Evolutionary conservation across 2,113 vertebrate species (phyloP).

Genomic region (Lates calcarifer): DNA sequence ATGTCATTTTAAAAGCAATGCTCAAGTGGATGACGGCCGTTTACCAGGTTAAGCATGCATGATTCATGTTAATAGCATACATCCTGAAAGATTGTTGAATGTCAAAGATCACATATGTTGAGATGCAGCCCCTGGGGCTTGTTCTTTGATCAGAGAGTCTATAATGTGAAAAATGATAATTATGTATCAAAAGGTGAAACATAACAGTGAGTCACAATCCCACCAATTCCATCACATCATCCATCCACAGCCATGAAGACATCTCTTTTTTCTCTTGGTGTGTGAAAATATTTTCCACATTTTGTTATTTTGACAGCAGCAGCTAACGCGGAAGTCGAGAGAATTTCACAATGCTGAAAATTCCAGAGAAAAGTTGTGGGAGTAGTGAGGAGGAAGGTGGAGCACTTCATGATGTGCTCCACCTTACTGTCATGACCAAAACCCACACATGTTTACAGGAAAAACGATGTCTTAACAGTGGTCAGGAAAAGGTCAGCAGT

Average conservation of each 20-base stretch:
- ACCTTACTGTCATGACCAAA: constrained; percentile 39
- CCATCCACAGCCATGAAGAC: no score
- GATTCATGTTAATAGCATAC: constrained; percentile 34
- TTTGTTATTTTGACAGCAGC: background rate
- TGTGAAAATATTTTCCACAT: constrained; percentile 27
- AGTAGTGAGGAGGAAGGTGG: constrained; percentile 54
- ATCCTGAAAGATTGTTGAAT: constrained; percentile 50
- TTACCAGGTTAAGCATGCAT: constrained; percentile 59
- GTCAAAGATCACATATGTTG: constrained; percentile 49
- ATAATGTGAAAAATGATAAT: constrained; percentile 22
- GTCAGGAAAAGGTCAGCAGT: constrained; percentile 35
- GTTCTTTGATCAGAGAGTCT: constrained; percentile 21
- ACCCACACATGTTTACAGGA: constrained; percentile 34
- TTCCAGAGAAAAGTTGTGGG: constrained; percentile 48
- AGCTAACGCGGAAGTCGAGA: background rate
- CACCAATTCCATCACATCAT: constrained; percentile 16
- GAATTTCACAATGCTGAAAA: constrained; percentile 50
- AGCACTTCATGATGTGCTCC: constrained; percentile 19
- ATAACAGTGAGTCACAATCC: constrained; percentile 19
- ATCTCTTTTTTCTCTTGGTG: background rate
- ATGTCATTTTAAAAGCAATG: constrained; percentile 37
- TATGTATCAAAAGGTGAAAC: constrained; percentile 7
- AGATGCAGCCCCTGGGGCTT: constrained; percentile 16
- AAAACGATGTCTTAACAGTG: constrained; percentile 30
- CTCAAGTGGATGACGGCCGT: constrained; percentile 18